A percentile compares a stretch with the other conserved stretches of the same genome.
These are phyloP conservation scores for Acleris holmiana DNA, from an alignment of 2,888 invertebrate genomes.

Conservation along the genomic window DNA sequence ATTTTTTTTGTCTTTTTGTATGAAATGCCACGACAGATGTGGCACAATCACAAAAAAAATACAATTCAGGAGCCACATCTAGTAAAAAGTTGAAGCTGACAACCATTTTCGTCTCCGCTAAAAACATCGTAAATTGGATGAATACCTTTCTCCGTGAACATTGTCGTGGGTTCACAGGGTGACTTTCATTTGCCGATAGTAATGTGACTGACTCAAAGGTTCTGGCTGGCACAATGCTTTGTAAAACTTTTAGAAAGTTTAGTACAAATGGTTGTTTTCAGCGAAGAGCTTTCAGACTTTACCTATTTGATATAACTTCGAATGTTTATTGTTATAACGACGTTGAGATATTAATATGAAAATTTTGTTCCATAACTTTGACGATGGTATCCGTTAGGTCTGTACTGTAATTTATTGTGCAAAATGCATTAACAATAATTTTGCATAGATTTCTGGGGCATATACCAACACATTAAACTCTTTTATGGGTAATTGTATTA, in stretches of 20 bases:
- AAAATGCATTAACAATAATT: too few species aligned
- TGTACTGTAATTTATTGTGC: too few species aligned
- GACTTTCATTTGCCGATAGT: slow-evolving; percentile 31
- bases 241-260: slow-evolving; percentile 26
- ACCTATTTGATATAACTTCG: slow-evolving; percentile 17
- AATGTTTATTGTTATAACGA: slow-evolving; percentile 16
- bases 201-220: slow-evolving; percentile 31
- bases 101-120: slow-evolving; percentile 10
- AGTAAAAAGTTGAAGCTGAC: slow-evolving; percentile 3
- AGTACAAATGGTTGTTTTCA: slow-evolving; percentile 22
- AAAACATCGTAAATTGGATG: slow-evolving; percentile 44
- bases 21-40: too few species aligned
- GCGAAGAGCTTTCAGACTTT: slow-evolving; percentile 5
- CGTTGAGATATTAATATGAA: neutral
- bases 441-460: too few species aligned
- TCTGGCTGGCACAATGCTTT: slow-evolving; percentile 32
- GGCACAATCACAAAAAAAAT: too few species aligned
- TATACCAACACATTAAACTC: too few species aligned
- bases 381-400: too few species aligned
- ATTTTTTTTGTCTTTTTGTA: too few species aligned
- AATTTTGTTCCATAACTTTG: neutral
- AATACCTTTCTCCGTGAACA: slow-evolving; percentile 42
- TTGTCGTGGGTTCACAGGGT: slow-evolving; percentile 35
- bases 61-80: neutral
- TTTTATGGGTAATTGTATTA: too few species aligned